Conservation (phyloP, 2,113 vertebrate genomes). For the Stictonetta naevosa region DNA sequence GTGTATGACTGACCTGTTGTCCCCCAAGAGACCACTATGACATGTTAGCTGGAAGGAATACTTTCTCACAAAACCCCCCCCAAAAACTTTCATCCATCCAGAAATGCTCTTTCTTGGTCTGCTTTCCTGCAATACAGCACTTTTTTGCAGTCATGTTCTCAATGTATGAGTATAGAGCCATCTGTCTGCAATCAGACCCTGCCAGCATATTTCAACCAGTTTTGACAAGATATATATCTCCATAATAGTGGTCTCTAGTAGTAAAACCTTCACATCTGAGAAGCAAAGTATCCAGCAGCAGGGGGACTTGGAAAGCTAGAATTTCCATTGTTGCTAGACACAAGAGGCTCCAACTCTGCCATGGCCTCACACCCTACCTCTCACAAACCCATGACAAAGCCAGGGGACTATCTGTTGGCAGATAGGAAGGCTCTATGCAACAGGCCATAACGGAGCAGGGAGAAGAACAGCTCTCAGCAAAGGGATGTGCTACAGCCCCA, state of each 20-base stretch:
- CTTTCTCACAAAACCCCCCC: background rate
- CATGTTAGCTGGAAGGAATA: background rate
- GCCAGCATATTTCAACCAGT: background rate
- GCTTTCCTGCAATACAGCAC: background rate
- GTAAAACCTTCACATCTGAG: background rate
- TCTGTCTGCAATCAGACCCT: background rate
- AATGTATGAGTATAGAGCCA: rapidly evolving
- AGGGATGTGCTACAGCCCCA: rapidly evolving
- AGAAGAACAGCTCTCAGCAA: background rate
- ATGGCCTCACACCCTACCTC: background rate
- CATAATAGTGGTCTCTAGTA: background rate
- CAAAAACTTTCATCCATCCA: background rate
- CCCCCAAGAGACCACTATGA: background rate
- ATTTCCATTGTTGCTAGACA: background rate
- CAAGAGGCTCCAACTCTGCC: background rate
- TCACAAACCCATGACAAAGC: rapidly evolving
- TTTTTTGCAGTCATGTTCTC: background rate
- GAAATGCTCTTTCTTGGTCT: background rate
- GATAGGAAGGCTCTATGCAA: background rate
- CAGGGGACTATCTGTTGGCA: background rate
- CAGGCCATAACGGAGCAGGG: rapidly evolving
- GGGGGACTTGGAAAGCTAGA: background rate
- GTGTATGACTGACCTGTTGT: background rate
- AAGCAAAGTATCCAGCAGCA: background rate
- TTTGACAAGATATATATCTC: background rate